These are phyloP conservation scores for Tetramorium bicarinatum DNA, from an alignment of 2,888 invertebrate genomes.

Conservation along the genomic window DNA sequence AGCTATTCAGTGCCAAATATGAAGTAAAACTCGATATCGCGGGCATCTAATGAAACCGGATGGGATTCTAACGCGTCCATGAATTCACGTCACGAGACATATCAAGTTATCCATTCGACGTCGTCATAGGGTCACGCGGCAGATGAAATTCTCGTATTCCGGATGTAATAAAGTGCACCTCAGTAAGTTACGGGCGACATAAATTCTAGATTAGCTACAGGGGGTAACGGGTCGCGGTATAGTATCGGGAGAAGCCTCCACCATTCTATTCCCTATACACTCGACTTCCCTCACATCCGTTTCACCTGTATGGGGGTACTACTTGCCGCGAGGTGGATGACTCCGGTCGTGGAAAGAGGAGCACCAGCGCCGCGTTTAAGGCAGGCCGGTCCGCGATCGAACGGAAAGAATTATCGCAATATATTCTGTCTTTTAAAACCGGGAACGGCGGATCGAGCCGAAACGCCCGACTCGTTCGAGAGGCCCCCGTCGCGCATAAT, in stretches of 20 bases:
- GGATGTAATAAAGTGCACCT: slow-evolving; percentile 57
- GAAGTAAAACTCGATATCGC: slow-evolving; percentile 35
- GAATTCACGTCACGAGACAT: slow-evolving; percentile 47
- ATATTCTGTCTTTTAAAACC: slow-evolving; percentile 75
- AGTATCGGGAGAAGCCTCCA: slow-evolving; percentile 39
- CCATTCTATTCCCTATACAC: slow-evolving; percentile 26
- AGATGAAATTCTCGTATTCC: slow-evolving; percentile 60
- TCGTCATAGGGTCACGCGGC: slow-evolving; percentile 39
- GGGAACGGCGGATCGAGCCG: slow-evolving; percentile 64
- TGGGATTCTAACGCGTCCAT: slow-evolving; percentile 56
- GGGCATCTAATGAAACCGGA: slow-evolving; percentile 12
- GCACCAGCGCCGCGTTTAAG: slow-evolving; percentile 25
- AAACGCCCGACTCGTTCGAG: slow-evolving; percentile 69
- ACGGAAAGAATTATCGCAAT: slow-evolving; percentile 77
- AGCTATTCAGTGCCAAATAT: background rate
- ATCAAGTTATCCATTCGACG: slow-evolving; percentile 42
- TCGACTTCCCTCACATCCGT: slow-evolving; percentile 46
- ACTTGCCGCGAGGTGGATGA: slow-evolving; percentile 27
- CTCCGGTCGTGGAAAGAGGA: slow-evolving; percentile 49
- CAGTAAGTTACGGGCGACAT: slow-evolving; percentile 62
- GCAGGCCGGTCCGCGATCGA: slow-evolving; percentile 62
- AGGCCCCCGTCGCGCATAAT: slow-evolving; percentile 77
- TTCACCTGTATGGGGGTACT: slow-evolving; percentile 46
- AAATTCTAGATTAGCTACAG: slow-evolving; percentile 61
- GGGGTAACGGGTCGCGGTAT: slow-evolving; percentile 44